Evolutionary conservation across 2,888 invertebrate genomes (phyloP).

Genomic region (Furcula furcula): DNA sequence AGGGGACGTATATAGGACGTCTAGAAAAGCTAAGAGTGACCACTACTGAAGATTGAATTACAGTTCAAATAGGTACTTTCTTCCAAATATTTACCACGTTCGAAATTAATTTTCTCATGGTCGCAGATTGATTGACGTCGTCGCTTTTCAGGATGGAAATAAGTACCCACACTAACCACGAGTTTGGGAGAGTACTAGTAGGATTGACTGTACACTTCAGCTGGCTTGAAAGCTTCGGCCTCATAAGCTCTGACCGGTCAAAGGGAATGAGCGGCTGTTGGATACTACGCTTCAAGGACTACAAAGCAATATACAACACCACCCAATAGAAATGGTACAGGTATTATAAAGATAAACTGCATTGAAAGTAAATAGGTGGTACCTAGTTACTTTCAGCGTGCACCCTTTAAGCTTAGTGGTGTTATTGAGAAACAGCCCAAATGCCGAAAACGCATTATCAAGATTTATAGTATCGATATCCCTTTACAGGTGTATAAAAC

Average conservation of each 20-base stretch:
- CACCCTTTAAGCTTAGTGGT: not conserved
- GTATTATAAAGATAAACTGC: no score
- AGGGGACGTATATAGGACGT: no score
- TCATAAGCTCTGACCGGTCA: slow-evolving; percentile 20
- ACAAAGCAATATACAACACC: slow-evolving; percentile 9
- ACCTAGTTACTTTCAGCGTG: not conserved
- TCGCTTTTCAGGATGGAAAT: no score
- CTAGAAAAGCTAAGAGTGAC: no score
- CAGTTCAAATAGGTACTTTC: no score
- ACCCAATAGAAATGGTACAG: slow-evolving; percentile 4
- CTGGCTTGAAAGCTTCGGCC: not conserved
- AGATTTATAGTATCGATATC: not conserved
- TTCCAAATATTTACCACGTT: no score
- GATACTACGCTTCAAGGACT: slow-evolving; percentile 16
- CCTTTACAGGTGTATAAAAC: not conserved
- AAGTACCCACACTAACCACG: no score
- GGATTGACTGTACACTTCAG: no score
- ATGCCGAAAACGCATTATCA: not conserved
- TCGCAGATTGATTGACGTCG: no score
- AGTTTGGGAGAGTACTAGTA: no score
- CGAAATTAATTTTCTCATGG: no score
- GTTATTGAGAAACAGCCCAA: not conserved
- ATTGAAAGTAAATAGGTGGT: not conserved
- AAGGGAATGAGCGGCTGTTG: slow-evolving; percentile 18
- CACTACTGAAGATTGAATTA: no score